These are phyloP conservation scores for Archilochus colubris DNA, from an alignment of 2,113 vertebrate species.

Conservation along the genomic window DNA sequence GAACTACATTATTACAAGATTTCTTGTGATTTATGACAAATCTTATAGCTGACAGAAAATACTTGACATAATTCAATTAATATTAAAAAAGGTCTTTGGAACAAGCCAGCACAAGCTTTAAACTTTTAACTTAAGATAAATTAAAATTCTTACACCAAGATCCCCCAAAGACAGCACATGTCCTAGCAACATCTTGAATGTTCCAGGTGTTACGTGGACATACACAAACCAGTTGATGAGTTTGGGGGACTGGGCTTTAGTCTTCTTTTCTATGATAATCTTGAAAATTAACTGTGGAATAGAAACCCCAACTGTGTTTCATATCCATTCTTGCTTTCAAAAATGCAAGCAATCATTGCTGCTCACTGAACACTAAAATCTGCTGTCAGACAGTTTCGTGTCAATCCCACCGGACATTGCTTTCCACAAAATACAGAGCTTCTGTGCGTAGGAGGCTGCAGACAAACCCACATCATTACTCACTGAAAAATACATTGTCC, in stretches of 20 bases:
- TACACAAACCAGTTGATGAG: background rate
- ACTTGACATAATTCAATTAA: constrained; percentile 62
- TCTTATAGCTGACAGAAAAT: constrained; percentile 58
- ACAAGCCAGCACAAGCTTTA: constrained; percentile 61
- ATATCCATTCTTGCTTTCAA: background rate
- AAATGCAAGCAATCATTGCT: background rate
- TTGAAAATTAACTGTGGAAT: background rate
- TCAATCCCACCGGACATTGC: background rate
- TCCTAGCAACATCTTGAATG: background rate
- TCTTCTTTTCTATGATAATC: background rate
- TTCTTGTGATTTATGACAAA: constrained; percentile 63
- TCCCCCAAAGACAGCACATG: background rate
- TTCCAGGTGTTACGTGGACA: background rate
- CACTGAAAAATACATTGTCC: background rate
- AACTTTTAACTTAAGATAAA: constrained; percentile 38
- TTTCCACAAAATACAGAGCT: background rate
- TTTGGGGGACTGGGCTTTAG: background rate
- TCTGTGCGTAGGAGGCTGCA: background rate
- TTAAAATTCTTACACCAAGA: constrained; percentile 41
- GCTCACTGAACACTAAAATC: background rate
- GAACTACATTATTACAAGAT: constrained; percentile 53
- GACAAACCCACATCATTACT: background rate
- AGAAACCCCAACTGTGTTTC: background rate
- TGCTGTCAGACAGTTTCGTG: background rate
- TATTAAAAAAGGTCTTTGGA: constrained; percentile 42